These are phyloP conservation scores for Glaucopsyche alexis DNA, from an alignment of 2,888 invertebrate genomes.

Conservation along the genomic window DNA sequence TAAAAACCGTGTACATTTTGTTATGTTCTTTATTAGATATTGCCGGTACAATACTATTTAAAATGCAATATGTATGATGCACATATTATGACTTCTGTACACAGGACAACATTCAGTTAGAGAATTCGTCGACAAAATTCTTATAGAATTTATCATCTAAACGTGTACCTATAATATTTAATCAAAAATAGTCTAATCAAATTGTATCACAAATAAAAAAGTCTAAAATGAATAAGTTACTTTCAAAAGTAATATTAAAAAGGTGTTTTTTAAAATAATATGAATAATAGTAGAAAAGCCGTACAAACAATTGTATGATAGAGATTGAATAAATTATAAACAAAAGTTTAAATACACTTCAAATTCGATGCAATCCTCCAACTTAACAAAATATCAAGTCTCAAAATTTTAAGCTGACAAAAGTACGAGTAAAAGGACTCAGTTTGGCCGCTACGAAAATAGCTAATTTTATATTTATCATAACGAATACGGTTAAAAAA, in stretches of 20 bases:
- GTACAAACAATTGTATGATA: not conserved
- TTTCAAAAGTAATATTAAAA: not conserved
- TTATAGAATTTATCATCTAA: conserved; percentile 15
- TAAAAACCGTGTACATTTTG: conserved; percentile 40
- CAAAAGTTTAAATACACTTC: not conserved
- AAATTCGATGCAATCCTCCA: conserved; percentile 25
- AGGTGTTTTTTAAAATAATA: not conserved
- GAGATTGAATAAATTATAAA: not conserved
- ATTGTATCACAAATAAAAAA: conserved; percentile 27
- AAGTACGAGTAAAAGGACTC: not conserved
- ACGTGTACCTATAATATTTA: not conserved
- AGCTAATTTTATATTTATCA: not conserved
- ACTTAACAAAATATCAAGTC: not conserved
- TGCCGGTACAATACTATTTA: conserved; percentile 67
- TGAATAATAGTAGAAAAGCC: not conserved
- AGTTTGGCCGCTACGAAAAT: conserved; percentile 27
- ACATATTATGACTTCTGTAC: conserved; percentile 68
- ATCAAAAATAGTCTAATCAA: conserved; percentile 9
- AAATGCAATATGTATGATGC: conserved; percentile 67
- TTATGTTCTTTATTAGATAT: conserved; percentile 73
- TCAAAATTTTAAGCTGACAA: conserved; percentile 6
- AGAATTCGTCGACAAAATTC: conserved; percentile 19
- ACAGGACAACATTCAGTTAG: conserved; percentile 48
- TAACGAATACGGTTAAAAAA: not conserved
- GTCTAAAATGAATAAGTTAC: not conserved